A percentile compares a stretch with the other conserved stretches of the same genome.
Conservation (phyloP, 1,140 invertebrate species). For the Phthorimaea operculella region DNA sequence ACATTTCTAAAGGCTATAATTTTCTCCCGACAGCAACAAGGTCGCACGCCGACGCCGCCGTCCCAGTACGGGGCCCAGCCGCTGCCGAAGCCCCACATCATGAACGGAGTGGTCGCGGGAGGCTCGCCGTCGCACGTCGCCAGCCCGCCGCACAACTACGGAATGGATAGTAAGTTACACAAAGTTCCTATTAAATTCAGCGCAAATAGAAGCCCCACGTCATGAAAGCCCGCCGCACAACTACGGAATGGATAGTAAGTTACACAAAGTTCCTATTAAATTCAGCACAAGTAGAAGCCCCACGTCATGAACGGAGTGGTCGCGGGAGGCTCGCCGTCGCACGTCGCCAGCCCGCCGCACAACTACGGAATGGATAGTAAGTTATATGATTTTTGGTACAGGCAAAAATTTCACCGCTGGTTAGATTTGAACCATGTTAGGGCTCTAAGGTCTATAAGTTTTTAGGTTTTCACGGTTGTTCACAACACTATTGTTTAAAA, state of each 20-base stretch:
- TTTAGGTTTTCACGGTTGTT: too few species aligned
- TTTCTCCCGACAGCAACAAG: constrained; percentile 12
- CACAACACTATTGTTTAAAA: too few species aligned
- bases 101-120: constrained; percentile 33
- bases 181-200: too few species aligned
- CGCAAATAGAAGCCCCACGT: constrained; percentile 34
- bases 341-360: constrained; percentile 38
- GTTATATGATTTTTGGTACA: too few species aligned
- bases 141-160: constrained; percentile 37
- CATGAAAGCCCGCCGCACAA: constrained; percentile 41
- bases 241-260: constrained; percentile 41
- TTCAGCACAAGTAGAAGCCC: too few species aligned
- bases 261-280: too few species aligned
- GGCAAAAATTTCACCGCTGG: too few species aligned
- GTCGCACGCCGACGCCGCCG: constrained; percentile 55
- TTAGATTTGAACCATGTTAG: too few species aligned
- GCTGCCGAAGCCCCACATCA: constrained; percentile 28
- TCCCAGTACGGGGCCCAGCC: constrained; percentile 50
- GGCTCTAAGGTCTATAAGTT: too few species aligned
- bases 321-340: constrained; percentile 34
- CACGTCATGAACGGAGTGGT: constrained; percentile 40
- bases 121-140: constrained; percentile 41
- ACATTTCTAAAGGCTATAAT: too few species aligned
- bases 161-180: constrained; percentile 36
- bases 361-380: constrained; percentile 43